These are phyloP conservation scores for Lasioglossum oenotherae DNA, from an alignment of 2,888 invertebrate species.

Conservation along the genomic window DNA sequence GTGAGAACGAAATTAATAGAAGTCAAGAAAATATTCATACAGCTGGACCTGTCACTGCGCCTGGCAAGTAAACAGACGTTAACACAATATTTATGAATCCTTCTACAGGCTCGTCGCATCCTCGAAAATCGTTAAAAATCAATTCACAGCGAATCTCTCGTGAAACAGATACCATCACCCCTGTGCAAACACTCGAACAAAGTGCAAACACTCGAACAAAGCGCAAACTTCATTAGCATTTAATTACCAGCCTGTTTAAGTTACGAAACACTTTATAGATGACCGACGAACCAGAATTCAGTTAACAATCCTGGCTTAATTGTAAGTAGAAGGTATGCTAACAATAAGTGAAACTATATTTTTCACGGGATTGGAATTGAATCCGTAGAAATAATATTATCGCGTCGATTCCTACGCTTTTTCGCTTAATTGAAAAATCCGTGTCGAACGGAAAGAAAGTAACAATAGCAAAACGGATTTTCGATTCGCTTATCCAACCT, in stretches of 20 bases:
- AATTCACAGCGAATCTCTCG: background rate
- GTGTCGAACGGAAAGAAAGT: background rate
- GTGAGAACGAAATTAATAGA: background rate
- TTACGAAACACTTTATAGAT: background rate
- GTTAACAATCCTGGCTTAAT: background rate
- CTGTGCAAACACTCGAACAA: background rate
- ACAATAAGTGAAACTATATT: background rate
- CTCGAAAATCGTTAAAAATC: background rate
- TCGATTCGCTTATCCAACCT: too few relatives aligned
- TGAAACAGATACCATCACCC: background rate
- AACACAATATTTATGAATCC: background rate
- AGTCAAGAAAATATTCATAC: background rate
- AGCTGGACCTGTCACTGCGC: background rate
- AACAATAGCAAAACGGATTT: background rate
- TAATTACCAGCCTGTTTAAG: background rate
- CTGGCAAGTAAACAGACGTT: background rate
- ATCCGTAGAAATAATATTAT: background rate
- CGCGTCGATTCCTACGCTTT: background rate
- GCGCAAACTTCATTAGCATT: background rate
- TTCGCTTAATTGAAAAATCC: background rate
- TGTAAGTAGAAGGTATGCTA: background rate
- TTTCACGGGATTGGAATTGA: background rate
- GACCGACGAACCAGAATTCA: background rate
- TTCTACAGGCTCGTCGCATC: too few relatives aligned
- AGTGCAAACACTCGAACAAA: background rate